Evolutionary conservation across 2,888 invertebrate genomes (phyloP).

Genomic region (Ichneumoninae sp.): DNA sequence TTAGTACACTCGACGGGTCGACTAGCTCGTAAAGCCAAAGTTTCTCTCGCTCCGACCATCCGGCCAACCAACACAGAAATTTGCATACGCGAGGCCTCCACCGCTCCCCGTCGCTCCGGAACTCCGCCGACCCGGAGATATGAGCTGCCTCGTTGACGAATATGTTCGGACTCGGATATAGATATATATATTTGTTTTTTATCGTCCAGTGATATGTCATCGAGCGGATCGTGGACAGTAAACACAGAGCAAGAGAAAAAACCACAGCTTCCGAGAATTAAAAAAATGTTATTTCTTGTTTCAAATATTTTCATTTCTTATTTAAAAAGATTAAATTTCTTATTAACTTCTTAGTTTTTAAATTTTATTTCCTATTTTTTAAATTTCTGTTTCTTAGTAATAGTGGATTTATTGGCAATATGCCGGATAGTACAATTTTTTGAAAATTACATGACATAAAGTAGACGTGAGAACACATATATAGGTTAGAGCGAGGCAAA

Average conservation of each 20-base stretch:
- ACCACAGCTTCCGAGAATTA: neutral
- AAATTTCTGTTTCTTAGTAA: no score
- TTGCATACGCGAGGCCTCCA: slow-evolving; percentile 8
- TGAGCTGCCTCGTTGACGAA: slow-evolving; percentile 2
- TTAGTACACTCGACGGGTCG: slow-evolving; percentile 11
- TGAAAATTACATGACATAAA: no score
- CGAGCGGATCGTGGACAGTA: neutral
- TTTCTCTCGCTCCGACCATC: slow-evolving; percentile 6
- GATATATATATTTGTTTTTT: neutral
- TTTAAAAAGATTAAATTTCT: no score
- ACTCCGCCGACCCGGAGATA: neutral
- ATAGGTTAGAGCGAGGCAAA: no score
- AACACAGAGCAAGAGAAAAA: neutral
- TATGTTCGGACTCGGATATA: neutral
- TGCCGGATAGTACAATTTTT: no score
- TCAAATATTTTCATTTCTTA: no score
- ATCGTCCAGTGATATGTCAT: neutral
- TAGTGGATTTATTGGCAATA: no score
- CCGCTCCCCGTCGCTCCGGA: neutral
- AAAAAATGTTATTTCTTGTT: no score
- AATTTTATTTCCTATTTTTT: no score
- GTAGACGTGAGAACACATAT: no score
- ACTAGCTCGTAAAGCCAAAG: slow-evolving; percentile 45
- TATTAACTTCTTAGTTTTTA: no score
- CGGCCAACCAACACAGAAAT: slow-evolving; percentile 4